Evolutionary conservation across 2,113 vertebrate genomes (phyloP).

Genomic region (Pantherophis guttatus): DNA sequence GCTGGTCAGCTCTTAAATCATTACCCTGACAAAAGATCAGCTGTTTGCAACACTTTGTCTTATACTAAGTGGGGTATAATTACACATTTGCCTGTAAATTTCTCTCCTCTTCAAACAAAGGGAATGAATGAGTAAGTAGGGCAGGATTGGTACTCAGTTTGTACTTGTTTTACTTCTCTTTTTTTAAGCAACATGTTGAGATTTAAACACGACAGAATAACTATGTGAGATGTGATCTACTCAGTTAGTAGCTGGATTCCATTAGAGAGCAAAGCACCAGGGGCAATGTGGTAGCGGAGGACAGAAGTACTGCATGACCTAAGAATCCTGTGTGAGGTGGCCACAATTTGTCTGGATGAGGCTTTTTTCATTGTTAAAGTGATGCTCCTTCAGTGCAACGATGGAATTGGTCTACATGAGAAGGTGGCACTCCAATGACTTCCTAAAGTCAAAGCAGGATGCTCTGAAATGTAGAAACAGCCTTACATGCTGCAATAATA

Average conservation of each 20-base stretch:
- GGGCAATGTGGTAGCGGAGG: not conserved
- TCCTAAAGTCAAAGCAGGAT: not conserved
- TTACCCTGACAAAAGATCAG: slow-evolving; percentile 16
- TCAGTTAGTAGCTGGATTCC: slow-evolving; percentile 46
- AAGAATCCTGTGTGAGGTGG: not conserved
- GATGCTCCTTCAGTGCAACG: not conserved
- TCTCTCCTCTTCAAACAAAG: slow-evolving; percentile 18
- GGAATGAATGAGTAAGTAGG: slow-evolving; percentile 18
- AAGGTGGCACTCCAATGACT: not conserved
- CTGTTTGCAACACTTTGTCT: slow-evolving; percentile 20
- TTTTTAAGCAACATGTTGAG: slow-evolving; percentile 28
- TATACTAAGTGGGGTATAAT: not conserved
- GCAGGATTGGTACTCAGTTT: not conserved
- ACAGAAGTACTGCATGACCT: not conserved
- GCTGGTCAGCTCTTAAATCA: too few species aligned
- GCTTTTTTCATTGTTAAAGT: not conserved
- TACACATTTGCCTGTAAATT: slow-evolving; percentile 30
- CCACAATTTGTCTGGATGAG: not conserved
- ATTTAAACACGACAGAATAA: slow-evolving; percentile 49
- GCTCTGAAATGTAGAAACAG: not conserved
- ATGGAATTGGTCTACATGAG: not conserved
- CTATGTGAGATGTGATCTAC: slow-evolving; percentile 49
- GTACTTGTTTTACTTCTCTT: slow-evolving; percentile 23
- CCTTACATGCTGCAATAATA: not conserved
- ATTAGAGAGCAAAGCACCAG: not conserved